Conservation (phyloP, 2,113 vertebrate genomes). For the Sigmodon hispidus region DNA sequence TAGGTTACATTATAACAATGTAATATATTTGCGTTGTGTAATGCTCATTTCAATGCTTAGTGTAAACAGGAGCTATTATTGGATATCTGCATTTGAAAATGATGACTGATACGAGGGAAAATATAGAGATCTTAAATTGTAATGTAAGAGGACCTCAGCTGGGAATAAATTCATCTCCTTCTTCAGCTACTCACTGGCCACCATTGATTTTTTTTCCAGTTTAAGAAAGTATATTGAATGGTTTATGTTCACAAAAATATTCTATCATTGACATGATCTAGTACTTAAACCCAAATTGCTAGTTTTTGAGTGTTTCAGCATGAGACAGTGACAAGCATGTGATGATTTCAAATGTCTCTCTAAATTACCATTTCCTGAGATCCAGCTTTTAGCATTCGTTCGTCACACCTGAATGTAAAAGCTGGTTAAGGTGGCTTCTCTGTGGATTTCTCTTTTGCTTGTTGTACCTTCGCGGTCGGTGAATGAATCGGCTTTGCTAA, state of each 20-base stretch:
- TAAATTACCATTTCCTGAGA: constrained; percentile 63
- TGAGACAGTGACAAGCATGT: constrained; percentile 44
- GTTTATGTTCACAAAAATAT: neutral
- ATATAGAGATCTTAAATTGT: constrained; percentile 21
- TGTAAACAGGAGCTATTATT: constrained; percentile 1
- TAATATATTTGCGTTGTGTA: neutral
- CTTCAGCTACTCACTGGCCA: neutral
- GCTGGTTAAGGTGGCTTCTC: constrained; percentile 38
- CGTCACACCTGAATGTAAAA: constrained; percentile 43
- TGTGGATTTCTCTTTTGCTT: neutral
- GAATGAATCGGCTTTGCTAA: constrained; percentile 80
- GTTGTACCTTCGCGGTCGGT: constrained; percentile 70
- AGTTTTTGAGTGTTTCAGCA: constrained; percentile 38
- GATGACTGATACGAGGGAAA: constrained; percentile 17
- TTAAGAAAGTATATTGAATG: neutral
- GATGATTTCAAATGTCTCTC: constrained; percentile 16
- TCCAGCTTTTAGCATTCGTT: constrained; percentile 15
- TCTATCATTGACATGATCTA: neutral
- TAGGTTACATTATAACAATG: neutral
- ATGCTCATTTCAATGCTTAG: neutral
- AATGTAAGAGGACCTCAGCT: neutral
- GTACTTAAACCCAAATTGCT: constrained; percentile 44
- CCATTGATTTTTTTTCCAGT: neutral
- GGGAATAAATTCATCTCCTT: neutral
- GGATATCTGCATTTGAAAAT: neutral